Evolutionary conservation across 2,888 invertebrate species (phyloP), one percentile per base, ranked within the genome.

Genomic region (Harmothoe impar): DNA sequence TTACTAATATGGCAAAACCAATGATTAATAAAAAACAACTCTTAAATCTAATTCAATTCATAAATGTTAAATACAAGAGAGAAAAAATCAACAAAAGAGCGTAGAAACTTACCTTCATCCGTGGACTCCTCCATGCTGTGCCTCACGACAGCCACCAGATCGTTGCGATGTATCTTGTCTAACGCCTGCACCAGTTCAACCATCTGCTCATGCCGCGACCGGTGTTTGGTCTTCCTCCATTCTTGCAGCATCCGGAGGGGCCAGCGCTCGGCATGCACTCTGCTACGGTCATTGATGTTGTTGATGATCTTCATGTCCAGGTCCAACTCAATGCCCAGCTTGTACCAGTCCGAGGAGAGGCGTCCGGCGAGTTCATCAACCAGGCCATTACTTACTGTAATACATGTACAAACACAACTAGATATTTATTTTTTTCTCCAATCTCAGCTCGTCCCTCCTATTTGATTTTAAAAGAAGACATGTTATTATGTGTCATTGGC

Each of bases 261-360:
- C 72, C 72, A 72, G 29, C 72, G 25, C 72, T 72, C 72, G 72
- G 29, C 72, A 25, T 72, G 72, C 0, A 72, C 72, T 3, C 72
- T 25, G 15, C 29, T 29, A 7, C 25, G 25, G 72, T 29, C 31
- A 3, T 25, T 15, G 29, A 72, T 25, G 72, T 17, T 0, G 7
- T 72, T 25, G 5, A 72, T 15, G 72, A 29, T 7, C 29, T 25
- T 15, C 72, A 29, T 15, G 5, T 29, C 25, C n/a, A 72, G 3
- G 72, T 25, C 72, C 7, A 72, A 29, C 72, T 72, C 29, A 29
- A 72, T 25, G 72, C 72, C 72, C 72, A 72, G 72, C 17, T 72
- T 72, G 29, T 72, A 29, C 72, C 72, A 72, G 29, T 72, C 72
- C 0, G 25, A 29, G 25, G 29, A 15, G 72, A 72, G 72, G 72